Evolutionary conservation across 2,888 invertebrate species (phyloP), one percentile per base, ranked within the genome.

Genomic region (Nomada flava): DNA sequence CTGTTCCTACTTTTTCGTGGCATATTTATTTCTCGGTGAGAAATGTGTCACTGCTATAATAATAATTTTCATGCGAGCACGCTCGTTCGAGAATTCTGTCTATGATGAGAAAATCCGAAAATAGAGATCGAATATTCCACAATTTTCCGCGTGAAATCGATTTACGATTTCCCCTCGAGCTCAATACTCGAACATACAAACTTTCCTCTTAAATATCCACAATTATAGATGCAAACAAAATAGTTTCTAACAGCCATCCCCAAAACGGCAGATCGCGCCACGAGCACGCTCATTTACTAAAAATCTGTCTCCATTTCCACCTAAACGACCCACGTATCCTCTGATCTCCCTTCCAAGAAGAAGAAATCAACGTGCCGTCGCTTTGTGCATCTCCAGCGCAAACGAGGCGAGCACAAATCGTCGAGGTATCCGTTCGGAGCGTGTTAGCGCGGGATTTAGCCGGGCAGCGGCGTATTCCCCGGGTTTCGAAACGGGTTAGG

Each of bases 351-450:
- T 47, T 23, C 23, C 11, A 60, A 68, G 59, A 60, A 26, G 44
- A 70, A 60, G 52, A 67, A 26, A 9, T 23, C 50, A 59, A 50
- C 13, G 47, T 18, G 13, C 15, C 63, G 72, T 74, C 78, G 62
- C 68, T 77, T 77, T 75, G 77, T 63, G 78, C 55, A 23, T 47
- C 15, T 15, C 29, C 29, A 53, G 68, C 76, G 79, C 63, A 79
- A 78, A 88, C 83, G 85, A 76, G 79, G 73, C 82, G 84, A 80
- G 70, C 89, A 89, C 86, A 89, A 86, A 89, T 88, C 88, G 86
- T 83, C 82, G 88, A 67, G 86, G 82, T 89, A 86, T 85, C 85
- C 78, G 73, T 79, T 64, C 60, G 65, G 62, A 64, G 52, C 73
- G 79, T 80, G 73, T 70, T 78, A 76, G 77, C 77, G 70, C 72